These are phyloP conservation scores for Pasiphila rectangulata DNA, from an alignment of 2,888 invertebrate species.

Conservation along the genomic window DNA sequence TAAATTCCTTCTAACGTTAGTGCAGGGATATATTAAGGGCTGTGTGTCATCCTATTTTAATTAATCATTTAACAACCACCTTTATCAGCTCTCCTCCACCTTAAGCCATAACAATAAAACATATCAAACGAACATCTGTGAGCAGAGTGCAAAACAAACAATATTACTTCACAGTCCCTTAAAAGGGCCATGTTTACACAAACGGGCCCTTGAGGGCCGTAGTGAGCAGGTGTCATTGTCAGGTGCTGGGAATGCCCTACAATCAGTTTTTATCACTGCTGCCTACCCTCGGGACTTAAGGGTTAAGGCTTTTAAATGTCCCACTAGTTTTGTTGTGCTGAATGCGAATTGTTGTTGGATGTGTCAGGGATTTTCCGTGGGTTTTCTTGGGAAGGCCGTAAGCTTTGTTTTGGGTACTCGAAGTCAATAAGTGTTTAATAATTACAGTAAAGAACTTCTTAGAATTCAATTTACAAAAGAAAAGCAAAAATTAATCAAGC, in stretches of 20 bases:
- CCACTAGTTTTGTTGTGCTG: constrained; percentile 22
- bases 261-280: constrained; percentile 52
- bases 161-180: constrained; percentile 28
- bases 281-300: constrained; percentile 37
- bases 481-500: too few relatives aligned
- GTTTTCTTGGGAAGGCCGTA: background rate
- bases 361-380: background rate
- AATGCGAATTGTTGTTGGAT: constrained; percentile 6
- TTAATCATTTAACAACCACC: too few relatives aligned
- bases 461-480: too few relatives aligned
- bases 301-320: constrained; percentile 27
- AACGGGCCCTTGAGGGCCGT: constrained; percentile 28
- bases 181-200: constrained; percentile 30
- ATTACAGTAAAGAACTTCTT: background rate
- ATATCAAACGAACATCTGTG: constrained; percentile 14
- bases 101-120: constrained; percentile 6
- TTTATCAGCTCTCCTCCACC: background rate
- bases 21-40: too few relatives aligned
- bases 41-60: too few relatives aligned
- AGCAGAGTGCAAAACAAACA: constrained; percentile 29
- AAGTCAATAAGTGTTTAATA: background rate
- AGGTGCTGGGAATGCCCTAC: constrained; percentile 40
- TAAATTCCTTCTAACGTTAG: too few relatives aligned
- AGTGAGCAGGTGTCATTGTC: constrained; percentile 44
- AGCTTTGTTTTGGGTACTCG: background rate